Evolutionary conservation across 2,113 vertebrate genomes (phyloP), one percentile per base, ranked within the genome.

Genomic region (Osmerus eperlanus): DNA sequence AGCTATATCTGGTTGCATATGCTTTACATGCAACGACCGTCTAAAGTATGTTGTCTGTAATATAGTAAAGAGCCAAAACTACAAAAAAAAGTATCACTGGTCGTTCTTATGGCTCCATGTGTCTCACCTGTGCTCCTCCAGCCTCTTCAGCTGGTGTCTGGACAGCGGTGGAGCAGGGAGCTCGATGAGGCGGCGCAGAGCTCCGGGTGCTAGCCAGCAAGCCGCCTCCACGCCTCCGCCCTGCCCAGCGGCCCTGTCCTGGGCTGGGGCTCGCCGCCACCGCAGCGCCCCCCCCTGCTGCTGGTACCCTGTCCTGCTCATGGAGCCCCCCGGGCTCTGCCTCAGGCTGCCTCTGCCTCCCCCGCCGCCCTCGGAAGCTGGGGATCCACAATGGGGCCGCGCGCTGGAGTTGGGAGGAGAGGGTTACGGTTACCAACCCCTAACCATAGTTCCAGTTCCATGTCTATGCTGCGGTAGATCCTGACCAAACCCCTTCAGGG

Each of bases 71-170:
- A 23, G 23, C 5, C 29, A 32, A 32, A 32, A 23, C 23, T 23
- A 23, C 23, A 23, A 23, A 1, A 23, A 23, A 23, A 23, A 23
- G 23, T 23, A 23, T 23, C 23, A 23, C 23, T 28, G 25, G 25
- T 25, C 25, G 25, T 25, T 25, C 25, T 25, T 25, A 25, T 25
- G 25, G 25, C 25, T 28, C 25, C 2, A 36, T 6, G 32, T 47
- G 11, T 25, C 60, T 60, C 78, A 90, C 89, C 94, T 95, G 89
- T 99, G 97, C 81, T 98, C 96, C 87, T 99, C 97, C 78, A 99
- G 90, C 21, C 96, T 94, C 89, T 98, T 98, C 32, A 99, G 92
- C 83, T 99, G 97, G 85, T 98, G 95, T 71, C 95, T 92, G 56
- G 95, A 94, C 73, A 99, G 79, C 2, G 97, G 96, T 0, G 96